A percentile compares a stretch with the other conserved stretches of the same genome.
Evolutionary conservation across 2,797 vertebrate genomes (phyloP).

Genomic region (Sphenodon punctatus): DNA sequence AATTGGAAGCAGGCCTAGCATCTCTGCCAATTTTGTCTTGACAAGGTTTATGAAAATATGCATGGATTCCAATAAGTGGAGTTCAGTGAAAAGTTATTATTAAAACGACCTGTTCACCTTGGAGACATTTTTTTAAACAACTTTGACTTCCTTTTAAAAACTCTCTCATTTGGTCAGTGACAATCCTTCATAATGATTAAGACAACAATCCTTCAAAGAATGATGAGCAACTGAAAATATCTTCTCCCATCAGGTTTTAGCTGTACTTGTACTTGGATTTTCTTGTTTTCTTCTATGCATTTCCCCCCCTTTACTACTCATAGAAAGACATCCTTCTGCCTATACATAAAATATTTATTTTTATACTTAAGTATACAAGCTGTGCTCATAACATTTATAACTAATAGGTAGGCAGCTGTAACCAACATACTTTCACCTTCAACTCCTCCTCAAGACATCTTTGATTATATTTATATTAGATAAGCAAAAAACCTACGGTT

Average conservation of each 20-base stretch:
- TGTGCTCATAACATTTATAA: neutral
- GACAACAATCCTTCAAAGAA: neutral
- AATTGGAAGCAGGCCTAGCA: neutral
- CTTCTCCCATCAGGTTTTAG: neutral
- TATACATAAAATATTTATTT: neutral
- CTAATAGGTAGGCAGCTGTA: neutral
- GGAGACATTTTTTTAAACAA: constrained; percentile 4
- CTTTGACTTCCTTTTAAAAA: neutral
- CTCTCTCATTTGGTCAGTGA: neutral
- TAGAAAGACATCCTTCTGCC: neutral
- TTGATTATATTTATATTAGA: too few species aligned
- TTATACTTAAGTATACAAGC: neutral
- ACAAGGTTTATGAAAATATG: constrained; percentile 23
- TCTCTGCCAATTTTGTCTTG: constrained; percentile 9
- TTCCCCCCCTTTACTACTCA: neutral
- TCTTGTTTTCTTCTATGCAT: neutral
- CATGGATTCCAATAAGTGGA: neutral
- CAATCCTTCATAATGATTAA: neutral
- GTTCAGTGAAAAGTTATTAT: constrained; percentile 31
- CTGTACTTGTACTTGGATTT: neutral
- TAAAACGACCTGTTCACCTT: neutral
- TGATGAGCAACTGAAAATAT: neutral
- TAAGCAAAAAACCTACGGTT: too few species aligned
- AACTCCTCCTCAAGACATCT: neutral
- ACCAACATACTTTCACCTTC: neutral